A percentile compares a stretch with the other conserved stretches of the same genome.
Conservation (phyloP, 2,888 invertebrate species). For the Acrobasis repandana region DNA sequence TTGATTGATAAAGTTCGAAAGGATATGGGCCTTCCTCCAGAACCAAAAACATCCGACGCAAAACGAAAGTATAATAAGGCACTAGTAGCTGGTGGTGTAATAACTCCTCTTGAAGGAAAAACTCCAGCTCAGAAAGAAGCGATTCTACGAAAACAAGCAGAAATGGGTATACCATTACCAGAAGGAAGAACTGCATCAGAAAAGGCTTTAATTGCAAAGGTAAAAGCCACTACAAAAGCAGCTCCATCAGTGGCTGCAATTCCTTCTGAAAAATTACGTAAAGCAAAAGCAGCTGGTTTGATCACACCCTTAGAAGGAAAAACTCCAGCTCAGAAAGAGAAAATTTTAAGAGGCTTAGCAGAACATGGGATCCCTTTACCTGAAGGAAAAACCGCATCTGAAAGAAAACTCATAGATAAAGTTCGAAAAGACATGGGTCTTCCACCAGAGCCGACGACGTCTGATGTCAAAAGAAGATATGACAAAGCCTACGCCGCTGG, state of each 20-base stretch:
- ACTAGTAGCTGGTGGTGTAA: conserved; percentile 33
- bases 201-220: conserved; percentile 35
- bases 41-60: conserved; percentile 28
- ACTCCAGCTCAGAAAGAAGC: conserved; percentile 33
- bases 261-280: conserved; percentile 8
- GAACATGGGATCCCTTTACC: conserved; percentile 2
- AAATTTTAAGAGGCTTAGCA: conserved; percentile 5
- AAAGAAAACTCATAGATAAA: conserved; percentile 6
- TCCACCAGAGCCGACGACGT: conserved; percentile 6
- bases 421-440: conserved; percentile 4
- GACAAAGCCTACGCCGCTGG: conserved; percentile 29
- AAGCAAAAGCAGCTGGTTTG: conserved; percentile 17
- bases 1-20: conserved; percentile 33
- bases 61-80: conserved; percentile 34
- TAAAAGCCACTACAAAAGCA: conserved; percentile 23
- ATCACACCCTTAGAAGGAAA: conserved; percentile 35
- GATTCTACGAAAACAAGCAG: conserved; percentile 32
- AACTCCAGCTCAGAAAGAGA: conserved; percentile 26
- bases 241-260: neutral
- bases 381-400: conserved; percentile 21
- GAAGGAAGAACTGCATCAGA: conserved; percentile 38
- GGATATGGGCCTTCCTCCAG: conserved; percentile 30
- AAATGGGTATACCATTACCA: conserved; percentile 33
- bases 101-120: conserved; percentile 38
- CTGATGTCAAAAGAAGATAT: neutral